Base-by-base conservation (phyloP, 2,113 vertebrate species). In the Onychostruthus taczanowskii region DNA sequence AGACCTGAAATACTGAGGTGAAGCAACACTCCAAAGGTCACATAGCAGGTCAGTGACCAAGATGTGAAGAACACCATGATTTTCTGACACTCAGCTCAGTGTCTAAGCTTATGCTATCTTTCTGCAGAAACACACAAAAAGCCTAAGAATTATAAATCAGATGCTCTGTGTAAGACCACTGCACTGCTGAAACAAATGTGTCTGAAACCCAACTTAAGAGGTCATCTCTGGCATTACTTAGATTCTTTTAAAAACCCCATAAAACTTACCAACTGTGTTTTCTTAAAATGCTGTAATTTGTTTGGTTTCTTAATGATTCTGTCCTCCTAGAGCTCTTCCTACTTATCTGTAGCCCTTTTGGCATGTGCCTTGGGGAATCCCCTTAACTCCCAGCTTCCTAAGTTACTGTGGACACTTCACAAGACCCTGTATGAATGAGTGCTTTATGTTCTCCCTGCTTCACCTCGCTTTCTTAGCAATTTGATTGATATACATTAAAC, bases 11-110 rank as follows among this genome's bases (percentile, higher is more conserved):
- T 68, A 59, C 74, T 28, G 72, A 94, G 82, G 87, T 85, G 89
- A 95, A 95, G 55, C 74, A 95, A 70, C 74, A 62, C 43, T 94
- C 58, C 58, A 69, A 82, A 93, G 94, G 90, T 96, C 74, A 93
- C 27, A 26, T 0, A 83, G 39, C 58, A 85, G 84, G 87, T 94
- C 93, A 95, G 81, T 23, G 62, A 94, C 41, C 41, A 84, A 75
- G 74, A 72, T 46, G 59, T 49, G 55, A 94, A 90, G 49, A 92
- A 46, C 47, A 81, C n/a, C 44, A 67, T 13, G 33, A 74, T 33
- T 75, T 90, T 27, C 70, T 63, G 53, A 63, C 22, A 50, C 28
- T 56, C 49, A 52, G 50, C 46, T 74, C 87, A 62, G 17, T 55
- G 62, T 41, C 70, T 79, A 46, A 95, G 78, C 58, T 84, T 64